Percentiles rank a stretch among this genome's conserved stretches.
These are phyloP conservation scores for Dryadula phaetusa DNA, from an alignment of 2,888 invertebrate genomes.

Conservation along the genomic window DNA sequence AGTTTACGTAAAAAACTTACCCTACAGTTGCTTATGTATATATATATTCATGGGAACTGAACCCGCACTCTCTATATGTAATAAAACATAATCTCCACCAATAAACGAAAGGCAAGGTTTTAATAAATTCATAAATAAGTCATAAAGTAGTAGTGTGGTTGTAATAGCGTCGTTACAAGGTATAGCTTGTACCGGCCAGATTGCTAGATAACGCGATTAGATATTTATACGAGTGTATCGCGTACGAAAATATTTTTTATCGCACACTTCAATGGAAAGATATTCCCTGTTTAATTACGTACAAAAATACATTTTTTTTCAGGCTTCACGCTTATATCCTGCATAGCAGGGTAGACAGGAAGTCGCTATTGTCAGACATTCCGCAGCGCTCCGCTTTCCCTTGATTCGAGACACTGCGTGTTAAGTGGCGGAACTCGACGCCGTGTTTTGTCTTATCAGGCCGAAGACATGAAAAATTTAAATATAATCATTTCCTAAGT, in stretches of 20 bases:
- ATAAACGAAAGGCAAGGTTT: slow-evolving; percentile 32
- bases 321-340: too few species aligned
- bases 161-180: slow-evolving; percentile 66
- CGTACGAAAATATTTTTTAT: slow-evolving; percentile 57
- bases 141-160: slow-evolving; percentile 57
- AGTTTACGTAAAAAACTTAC: too few species aligned
- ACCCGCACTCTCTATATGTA: neutral
- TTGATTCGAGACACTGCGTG: too few species aligned
- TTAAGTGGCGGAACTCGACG: too few species aligned
- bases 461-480: too few species aligned
- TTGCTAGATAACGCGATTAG: slow-evolving; percentile 71
- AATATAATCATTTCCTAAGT: too few species aligned
- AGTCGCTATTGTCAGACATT: too few species aligned
- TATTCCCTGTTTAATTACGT: slow-evolving; percentile 28
- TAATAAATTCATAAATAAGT: slow-evolving; percentile 50
- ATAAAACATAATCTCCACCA: slow-evolving; percentile 19
- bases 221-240: slow-evolving; percentile 48
- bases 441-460: too few species aligned
- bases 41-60: neutral
- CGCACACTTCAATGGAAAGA: slow-evolving; percentile 36
- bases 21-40: neutral
- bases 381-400: too few species aligned
- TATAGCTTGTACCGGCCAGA: slow-evolving; percentile 67
- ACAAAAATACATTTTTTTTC: neutral
- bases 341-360: too few species aligned